Percentiles rank a stretch among this genome's conserved stretches.
Evolutionary conservation across 2,113 vertebrate species (phyloP).

Genomic region (Lophochroa leadbeateri): DNA sequence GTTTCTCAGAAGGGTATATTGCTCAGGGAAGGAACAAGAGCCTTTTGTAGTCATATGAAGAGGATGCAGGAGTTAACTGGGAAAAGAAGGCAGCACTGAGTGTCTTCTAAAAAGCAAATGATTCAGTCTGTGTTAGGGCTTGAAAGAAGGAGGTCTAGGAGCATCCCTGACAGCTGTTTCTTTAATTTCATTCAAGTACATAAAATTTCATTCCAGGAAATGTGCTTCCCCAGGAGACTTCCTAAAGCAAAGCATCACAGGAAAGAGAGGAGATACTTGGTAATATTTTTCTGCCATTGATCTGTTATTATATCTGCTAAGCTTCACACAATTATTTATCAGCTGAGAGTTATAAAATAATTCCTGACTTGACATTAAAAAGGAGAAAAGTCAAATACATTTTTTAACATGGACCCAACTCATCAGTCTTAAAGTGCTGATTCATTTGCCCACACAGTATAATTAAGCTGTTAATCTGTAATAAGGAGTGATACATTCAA

Average conservation of each 20-base stretch:
- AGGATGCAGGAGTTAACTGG: not conserved
- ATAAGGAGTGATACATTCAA: conserved; percentile 30
- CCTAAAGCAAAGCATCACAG: not conserved
- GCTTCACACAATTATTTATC: conserved; percentile 2
- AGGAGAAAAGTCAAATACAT: not conserved
- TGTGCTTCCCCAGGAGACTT: not conserved
- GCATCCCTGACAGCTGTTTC: conserved; percentile 20
- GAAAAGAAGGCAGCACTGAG: not conserved
- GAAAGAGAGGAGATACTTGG: not conserved
- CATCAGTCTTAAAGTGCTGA: conserved; percentile 32
- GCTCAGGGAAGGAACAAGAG: not conserved
- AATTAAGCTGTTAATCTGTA: conserved; percentile 62
- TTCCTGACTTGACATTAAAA: conserved; percentile 2
- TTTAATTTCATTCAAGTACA: conserved; percentile 42
- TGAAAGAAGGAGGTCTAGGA: not conserved
- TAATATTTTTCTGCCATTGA: not conserved
- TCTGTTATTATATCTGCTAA: not conserved
- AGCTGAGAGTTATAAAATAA: conserved; percentile 16
- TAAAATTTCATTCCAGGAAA: not conserved
- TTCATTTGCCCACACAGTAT: conserved; percentile 40
- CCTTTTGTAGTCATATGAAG: not conserved
- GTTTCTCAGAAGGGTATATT: not conserved
- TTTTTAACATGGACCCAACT: conserved; percentile 29
- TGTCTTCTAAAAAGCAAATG: not conserved
- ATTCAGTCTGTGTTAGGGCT: not conserved